Percentiles rank a stretch among this genome's conserved stretches.
phyloP scores from a whole-genome alignment of 1,140 invertebrate genomes.

The Drosophila sproati region DNA sequence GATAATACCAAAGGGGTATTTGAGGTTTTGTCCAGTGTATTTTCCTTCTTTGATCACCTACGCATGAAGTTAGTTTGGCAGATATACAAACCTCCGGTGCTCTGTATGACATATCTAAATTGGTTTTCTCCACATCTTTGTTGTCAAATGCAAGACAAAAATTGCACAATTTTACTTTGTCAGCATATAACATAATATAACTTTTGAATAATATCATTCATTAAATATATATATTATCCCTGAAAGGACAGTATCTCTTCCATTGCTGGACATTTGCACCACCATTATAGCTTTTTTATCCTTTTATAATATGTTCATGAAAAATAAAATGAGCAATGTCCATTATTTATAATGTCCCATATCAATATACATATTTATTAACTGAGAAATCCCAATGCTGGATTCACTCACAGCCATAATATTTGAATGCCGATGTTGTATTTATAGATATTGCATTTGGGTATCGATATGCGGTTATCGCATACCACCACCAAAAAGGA shows the following conservation, averaged over 20 bases:
- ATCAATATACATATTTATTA: no score
- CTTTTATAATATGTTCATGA: no score
- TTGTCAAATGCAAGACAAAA: background rate
- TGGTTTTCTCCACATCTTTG: background rate
- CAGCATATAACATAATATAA: background rate
- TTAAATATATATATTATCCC: background rate
- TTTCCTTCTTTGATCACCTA: background rate
- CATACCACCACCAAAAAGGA: no score
- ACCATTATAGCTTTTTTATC: background rate
- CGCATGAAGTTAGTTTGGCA: background rate
- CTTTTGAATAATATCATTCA: background rate
- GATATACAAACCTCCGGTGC: background rate
- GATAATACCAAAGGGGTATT: background rate
- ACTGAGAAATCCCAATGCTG: no score
- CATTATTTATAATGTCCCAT: no score
- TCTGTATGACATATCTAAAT: background rate
- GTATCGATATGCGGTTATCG: no score
- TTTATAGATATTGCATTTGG: no score
- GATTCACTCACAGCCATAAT: no score
- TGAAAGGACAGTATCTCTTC: background rate
- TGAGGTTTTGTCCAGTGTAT: background rate
- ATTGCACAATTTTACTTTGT: background rate
- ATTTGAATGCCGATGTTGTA: no score
- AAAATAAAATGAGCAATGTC: no score
- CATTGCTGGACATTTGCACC: background rate